Conservation (phyloP, 2,113 vertebrate genomes). For the Rhodinocichla rosea region DNA sequence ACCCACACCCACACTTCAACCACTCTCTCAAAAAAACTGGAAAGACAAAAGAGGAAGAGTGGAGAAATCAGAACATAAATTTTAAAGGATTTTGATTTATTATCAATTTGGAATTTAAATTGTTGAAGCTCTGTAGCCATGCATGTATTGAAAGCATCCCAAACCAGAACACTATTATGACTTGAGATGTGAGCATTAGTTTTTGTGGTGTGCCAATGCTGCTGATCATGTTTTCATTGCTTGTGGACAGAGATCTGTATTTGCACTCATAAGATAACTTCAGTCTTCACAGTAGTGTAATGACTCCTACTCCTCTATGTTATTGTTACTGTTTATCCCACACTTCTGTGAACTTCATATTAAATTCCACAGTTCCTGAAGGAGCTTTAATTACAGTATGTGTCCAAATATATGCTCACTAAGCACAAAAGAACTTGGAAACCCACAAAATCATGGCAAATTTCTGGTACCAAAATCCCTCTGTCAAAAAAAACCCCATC, state of each 20-base stretch:
- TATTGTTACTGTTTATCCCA: background rate
- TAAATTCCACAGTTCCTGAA: background rate
- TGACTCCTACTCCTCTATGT: background rate
- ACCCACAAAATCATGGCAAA: background rate
- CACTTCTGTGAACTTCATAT: background rate
- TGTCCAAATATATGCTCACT: background rate
- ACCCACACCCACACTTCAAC: background rate
- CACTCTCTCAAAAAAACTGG: background rate
- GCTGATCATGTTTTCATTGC: background rate
- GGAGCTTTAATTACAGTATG: background rate
- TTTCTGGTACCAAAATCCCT: background rate
- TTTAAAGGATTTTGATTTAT: background rate
- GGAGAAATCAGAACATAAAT: background rate
- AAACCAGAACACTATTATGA: background rate
- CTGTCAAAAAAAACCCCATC: background rate
- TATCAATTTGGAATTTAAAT: background rate
- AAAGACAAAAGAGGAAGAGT: background rate
- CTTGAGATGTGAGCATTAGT: rapidly evolving
- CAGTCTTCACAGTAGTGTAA: background rate
- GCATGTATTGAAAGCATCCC: background rate
- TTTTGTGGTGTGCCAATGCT: background rate
- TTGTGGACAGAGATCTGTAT: background rate
- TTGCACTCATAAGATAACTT: background rate
- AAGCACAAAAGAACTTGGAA: background rate
- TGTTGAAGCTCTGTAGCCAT: background rate